These are phyloP conservation scores for Selene dorsalis DNA, from an alignment of 2,797 vertebrate species.

Conservation along the genomic window DNA sequence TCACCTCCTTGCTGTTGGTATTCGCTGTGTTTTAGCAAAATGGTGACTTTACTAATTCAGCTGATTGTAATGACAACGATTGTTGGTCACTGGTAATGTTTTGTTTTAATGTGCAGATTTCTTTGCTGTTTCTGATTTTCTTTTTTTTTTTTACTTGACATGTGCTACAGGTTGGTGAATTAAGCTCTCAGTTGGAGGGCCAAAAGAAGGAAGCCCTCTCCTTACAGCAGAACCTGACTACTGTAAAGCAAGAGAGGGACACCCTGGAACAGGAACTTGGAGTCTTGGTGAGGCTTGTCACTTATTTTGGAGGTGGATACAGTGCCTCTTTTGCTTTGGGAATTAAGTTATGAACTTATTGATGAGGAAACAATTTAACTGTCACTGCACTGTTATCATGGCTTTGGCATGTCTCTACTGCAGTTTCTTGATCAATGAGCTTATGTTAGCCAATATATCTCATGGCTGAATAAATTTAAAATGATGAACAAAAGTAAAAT, in stretches of 20 bases:
- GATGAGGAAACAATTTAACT: background rate
- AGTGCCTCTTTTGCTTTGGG: background rate
- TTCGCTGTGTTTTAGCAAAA: background rate
- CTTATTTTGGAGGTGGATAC: background rate
- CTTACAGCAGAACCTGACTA: conserved; percentile 86
- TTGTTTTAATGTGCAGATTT: conserved; percentile 49
- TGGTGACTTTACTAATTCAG: background rate
- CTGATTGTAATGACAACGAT: background rate
- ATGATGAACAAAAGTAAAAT: background rate
- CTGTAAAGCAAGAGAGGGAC: conserved; percentile 86
- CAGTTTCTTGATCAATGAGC: background rate
- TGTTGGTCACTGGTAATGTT: background rate
- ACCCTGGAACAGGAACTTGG: conserved; percentile 87
- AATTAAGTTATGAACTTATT: conserved; percentile 7
- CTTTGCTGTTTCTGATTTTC: conserved; percentile 24
- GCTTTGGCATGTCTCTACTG: background rate
- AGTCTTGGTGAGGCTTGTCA: conserved; percentile 87
- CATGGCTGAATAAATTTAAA: too few species aligned
- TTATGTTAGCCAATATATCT: too few species aligned
- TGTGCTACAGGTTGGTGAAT: conserved; percentile 85
- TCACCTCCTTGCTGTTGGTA: background rate
- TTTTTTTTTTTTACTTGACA: conserved; percentile 16
- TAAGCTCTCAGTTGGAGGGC: conserved; percentile 87
- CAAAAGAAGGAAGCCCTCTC: conserved; percentile 86
- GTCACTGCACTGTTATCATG: background rate